Evolutionary conservation across 2,888 invertebrate species (phyloP), one percentile per base, ranked within the genome.

Genomic region (Caradrina clavipalpis): DNA sequence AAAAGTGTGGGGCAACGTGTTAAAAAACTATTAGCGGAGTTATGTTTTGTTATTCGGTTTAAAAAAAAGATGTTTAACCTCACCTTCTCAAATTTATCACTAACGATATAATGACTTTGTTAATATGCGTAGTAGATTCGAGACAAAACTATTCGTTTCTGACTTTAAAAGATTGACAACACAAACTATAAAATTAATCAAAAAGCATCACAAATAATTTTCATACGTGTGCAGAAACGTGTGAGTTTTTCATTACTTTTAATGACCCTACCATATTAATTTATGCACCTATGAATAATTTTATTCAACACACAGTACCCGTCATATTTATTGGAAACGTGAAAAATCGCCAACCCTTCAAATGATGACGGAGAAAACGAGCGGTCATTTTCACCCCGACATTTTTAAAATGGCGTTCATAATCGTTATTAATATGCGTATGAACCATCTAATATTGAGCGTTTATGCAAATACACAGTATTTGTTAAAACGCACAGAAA

Each of bases 401-500:
- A 86, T 87, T 87, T 87, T 87, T 81, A 82, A 87, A 86, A 86
- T 80, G 83, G 65, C 76, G 73, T 76, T 69, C 81, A 78, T 89
- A 89, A 91, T 88, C 89, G 86, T 88, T 90, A 91, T 91, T 89
- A 92, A 91, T 92, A 90, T 85, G 83, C 86, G 85, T 84, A 87
- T 88, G 82, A 85, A 88, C 88, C 87, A 85, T 90, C 88, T 90
- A 89, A 90, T 90, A 91, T 88, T 80, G 84, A 86, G 81, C 87
- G 87, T 89, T 93, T 93, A 93, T 93, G 93, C 88, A 89, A 93
- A 93, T 90, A 58, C 56, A 59, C 80, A 85, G 88, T 89, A 83
- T 91, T 90, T 72, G 83, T 74, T 83, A 76, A 84, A 84, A 83
- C 85, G 81, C 82, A 83, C 83, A 73, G 81, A 89, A 89, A 92